Percentiles rank a stretch among this genome's conserved stretches.
Evolutionary conservation across 2,113 vertebrate species (phyloP).

Genomic region (Dissostichus mawsoni): DNA sequence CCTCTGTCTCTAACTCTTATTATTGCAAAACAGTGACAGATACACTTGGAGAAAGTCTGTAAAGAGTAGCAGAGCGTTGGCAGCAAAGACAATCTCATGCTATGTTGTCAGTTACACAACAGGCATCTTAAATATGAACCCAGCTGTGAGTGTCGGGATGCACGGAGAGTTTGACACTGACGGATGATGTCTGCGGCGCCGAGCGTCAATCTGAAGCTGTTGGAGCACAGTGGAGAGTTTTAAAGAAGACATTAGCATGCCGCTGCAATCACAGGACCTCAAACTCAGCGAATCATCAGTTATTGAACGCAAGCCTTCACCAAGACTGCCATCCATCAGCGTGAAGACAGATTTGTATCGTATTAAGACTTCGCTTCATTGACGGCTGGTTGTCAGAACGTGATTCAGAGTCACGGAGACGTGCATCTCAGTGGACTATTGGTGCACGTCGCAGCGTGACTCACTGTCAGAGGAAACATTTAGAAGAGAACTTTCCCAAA

Average conservation of each 20-base stretch:
- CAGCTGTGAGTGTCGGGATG: not conserved
- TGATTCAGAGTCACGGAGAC: not conserved
- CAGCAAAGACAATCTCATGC: not conserved
- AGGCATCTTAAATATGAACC: not conserved
- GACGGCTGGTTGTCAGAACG: not conserved
- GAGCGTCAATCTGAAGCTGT: not conserved
- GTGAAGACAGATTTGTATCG: not conserved
- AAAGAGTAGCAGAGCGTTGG: not conserved
- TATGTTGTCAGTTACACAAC: not conserved
- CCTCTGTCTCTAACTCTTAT: too few relatives aligned
- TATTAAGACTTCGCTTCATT: not conserved
- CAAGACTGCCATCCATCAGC: not conserved
- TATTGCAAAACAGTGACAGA: too few relatives aligned
- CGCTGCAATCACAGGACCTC: conserved; percentile 3
- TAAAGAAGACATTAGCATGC: conserved; percentile 13
- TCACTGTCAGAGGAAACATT: not conserved
- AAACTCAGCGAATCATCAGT: not conserved
- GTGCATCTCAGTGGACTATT: not conserved
- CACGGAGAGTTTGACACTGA: not conserved
- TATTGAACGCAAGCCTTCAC: conserved; percentile 3
- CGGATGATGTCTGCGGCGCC: not conserved
- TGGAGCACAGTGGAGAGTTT: not conserved
- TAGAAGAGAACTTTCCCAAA: not conserved
- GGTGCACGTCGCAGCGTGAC: not conserved
- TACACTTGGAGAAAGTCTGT: not conserved